Base-by-base conservation (phyloP, 2,797 vertebrate genomes). In the Sebastes taczanowskii region DNA sequence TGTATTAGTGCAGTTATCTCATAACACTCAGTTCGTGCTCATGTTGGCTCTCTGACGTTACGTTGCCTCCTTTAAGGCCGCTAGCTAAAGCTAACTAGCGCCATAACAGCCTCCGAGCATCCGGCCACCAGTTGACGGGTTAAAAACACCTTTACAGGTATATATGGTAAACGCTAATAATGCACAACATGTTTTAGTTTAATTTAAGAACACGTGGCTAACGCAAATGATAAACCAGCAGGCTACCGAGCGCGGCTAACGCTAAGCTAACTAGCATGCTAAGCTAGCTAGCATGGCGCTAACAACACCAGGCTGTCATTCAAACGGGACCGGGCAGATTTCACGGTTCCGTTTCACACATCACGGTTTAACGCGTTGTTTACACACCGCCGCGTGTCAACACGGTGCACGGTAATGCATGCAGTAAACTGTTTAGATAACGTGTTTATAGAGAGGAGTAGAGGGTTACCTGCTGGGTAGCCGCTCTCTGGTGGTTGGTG, bases 251-350 rank as follows among this genome's bases (percentile, higher is more conserved):
- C 89, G 81, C 35, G 69, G 89, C 83, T 85, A 86, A 64, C 25
- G 65, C 53, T 62, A 82, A 79, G 65, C 53, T 62, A 82, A 75
- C 79, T 90, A 85, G 74, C 77, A 25, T 64, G 71, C 74, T 72
- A 11, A 6, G 64, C 64, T n/a, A 38, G 29, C 29, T 71, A 35
- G 56, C 83, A 38, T 88, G 90, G 86, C 82, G 86, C 90, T 92
- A 90, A 92, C 86, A 92, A 91, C 91, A 93, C 74, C 81, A 38
- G 86, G 70, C 77, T 91, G 82, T 89, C 89, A 88, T 90, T 91
- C 90, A 91, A 88, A 91, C 7, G 68, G 27, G 29, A 75, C 8
- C 52, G 35, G 29, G 34, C 11, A 76, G 35, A 87, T 77, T 90
- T 42, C 85, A 71, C 53, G 4, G 5, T 60, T 69, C 27, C 35